Evolutionary conservation across 2,888 invertebrate genomes (phyloP).

Genomic region (Caenorhabditis sp.): DNA sequence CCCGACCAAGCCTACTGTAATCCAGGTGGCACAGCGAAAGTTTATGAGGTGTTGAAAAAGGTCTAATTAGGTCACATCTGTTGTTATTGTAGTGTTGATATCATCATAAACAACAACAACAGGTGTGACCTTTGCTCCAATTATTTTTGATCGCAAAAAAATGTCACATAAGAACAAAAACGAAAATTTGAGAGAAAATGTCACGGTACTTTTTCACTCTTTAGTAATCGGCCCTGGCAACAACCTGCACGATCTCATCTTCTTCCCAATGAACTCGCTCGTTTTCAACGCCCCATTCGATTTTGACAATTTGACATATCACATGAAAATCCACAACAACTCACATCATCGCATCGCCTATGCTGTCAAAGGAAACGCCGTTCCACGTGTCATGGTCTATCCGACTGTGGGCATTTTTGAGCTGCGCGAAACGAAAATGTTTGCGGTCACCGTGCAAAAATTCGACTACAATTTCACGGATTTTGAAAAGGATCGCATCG

Average conservation of each 20-base stretch:
- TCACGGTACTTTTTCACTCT: no score
- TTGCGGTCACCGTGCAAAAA: constrained; percentile 36
- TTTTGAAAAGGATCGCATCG: constrained; percentile 33
- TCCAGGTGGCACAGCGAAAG: no score
- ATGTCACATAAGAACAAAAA: no score
- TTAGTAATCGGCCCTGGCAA: constrained; percentile 19
- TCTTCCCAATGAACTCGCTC: constrained; percentile 23
- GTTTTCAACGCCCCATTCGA: constrained; percentile 44
- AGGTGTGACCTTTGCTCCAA: no score
- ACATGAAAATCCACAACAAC: constrained; percentile 38
- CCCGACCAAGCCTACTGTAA: no score
- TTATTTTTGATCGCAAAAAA: no score
- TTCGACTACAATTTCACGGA: constrained; percentile 26
- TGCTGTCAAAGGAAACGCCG: constrained; percentile 39
- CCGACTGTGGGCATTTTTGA: constrained; percentile 36
- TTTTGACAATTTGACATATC: constrained; percentile 40
- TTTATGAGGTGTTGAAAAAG: no score
- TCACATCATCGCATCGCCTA: constrained; percentile 38
- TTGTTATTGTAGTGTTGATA: no score
- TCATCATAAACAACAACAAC: no score
- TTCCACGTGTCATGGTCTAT: constrained; percentile 37
- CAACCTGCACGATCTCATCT: constrained; percentile 34
- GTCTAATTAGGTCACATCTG: no score
- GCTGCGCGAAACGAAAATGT: constrained; percentile 9
- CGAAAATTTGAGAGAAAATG: no score